phyloP scores from a whole-genome alignment of 1,140 invertebrate species.

The Sogatella furcifera region DNA sequence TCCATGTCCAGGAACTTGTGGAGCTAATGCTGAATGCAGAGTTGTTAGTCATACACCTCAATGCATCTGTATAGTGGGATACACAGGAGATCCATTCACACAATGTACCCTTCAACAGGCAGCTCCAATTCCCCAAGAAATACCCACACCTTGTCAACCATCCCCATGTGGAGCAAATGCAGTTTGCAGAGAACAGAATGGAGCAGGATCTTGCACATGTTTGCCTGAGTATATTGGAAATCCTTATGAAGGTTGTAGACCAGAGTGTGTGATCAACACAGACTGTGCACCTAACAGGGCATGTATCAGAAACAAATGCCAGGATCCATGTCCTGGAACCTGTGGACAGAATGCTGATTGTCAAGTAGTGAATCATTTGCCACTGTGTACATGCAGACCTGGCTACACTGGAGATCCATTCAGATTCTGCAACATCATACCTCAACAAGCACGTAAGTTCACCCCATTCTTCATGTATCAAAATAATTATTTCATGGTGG shows the following conservation, averaged over 20 bases:
- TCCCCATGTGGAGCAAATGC: conserved; percentile 63
- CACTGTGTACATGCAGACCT: conserved; percentile 55
- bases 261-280: conserved; percentile 58
- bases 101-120: conserved; percentile 31
- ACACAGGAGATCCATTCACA: conserved; percentile 39
- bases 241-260: conserved; percentile 59
- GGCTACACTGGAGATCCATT: conserved; percentile 69
- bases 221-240: conserved; percentile 47
- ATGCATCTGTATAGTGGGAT: conserved; percentile 41
- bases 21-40: conserved; percentile 35
- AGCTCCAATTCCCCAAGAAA: conserved; percentile 20
- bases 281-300: conserved; percentile 61
- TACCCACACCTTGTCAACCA: conserved; percentile 56
- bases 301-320: conserved; percentile 62
- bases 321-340: conserved; percentile 62
- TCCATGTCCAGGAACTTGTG: conserved; percentile 47
- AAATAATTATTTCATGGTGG: too few species aligned
- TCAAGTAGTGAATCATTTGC: conserved; percentile 58
- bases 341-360: conserved; percentile 66
- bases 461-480: too few species aligned
- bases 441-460: conserved; percentile 18
- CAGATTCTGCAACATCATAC: conserved; percentile 43
- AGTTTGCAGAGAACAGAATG: conserved; percentile 49
- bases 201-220: conserved; percentile 52
- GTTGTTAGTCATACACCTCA: conserved; percentile 41